Evolutionary conservation across 2,797 vertebrate genomes (phyloP), one percentile per base, ranked within the genome.

Genomic region (Cottoperca gobio): DNA sequence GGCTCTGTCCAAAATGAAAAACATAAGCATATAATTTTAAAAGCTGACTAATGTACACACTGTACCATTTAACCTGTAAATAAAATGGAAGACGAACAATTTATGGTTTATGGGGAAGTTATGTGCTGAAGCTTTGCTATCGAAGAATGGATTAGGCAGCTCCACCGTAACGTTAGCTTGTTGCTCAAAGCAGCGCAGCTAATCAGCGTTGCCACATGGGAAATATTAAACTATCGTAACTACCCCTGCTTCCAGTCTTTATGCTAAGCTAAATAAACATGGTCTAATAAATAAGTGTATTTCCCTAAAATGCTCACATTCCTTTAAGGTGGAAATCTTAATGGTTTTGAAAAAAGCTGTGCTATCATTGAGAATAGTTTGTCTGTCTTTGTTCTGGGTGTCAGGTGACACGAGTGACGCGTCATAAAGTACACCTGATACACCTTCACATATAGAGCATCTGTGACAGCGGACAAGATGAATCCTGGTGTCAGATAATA

Each of bases 391-490:
- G 17, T 43, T 21, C 1, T 17, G 19, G 23, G 26, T 69, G 52
- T 46, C 24, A 21, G 43, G 40, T 48, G 40, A 40, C 12, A n/a
- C 23, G 9, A n/a, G 14, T n/a, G 23, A 50, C 58, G 24, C n/a
- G 1, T 54, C 63, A 62, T 24, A 26, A 66, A 17, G 26, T 35
- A 21, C 53, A 62, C 52, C 39, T 63, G 61, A 73, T 31, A 24
- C 40, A n/a, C 54, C 23, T 52, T 59, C 35, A 43, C 19, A 69
- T 26, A 14, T 5, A 37, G 69, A 2, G 16, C 71, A 52, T 42
- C 50, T 40, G 17, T 48, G 55, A 65, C 52, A 63, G 67, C 54
- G 75, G 73, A 69, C 49, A 61, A 54, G 17, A 59, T 63, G 19
- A 66, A 74, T 71, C 66, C 28, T 21, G 65, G 31, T 54, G 33